phyloP scores from a whole-genome alignment of 2,113 vertebrate genomes.

The Seriola dumerili region DNA sequence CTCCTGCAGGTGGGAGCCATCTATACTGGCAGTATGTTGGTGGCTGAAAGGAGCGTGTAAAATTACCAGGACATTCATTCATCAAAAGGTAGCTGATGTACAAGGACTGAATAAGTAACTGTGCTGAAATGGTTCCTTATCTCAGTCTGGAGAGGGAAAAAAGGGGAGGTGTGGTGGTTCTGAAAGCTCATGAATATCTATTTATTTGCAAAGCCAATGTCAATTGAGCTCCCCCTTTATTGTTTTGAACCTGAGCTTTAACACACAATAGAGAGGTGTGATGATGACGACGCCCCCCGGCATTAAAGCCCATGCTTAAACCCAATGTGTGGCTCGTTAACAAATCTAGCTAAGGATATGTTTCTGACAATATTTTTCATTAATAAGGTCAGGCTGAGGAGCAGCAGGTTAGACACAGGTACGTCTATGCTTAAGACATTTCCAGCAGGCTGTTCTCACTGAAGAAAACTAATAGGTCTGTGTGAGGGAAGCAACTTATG shows the following conservation, averaged over 20 bases:
- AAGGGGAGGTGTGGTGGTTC: background rate
- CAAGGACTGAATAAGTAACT: slow-evolving; percentile 16
- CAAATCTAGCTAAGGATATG: background rate
- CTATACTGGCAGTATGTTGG: background rate
- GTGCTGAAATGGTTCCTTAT: slow-evolving; percentile 43
- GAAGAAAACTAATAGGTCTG: slow-evolving; percentile 3
- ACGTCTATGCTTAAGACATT: too few relatives aligned
- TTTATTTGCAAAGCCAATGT: slow-evolving; percentile 36
- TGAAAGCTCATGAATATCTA: slow-evolving; percentile 63
- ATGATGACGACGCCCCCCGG: slow-evolving; percentile 20
- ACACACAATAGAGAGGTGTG: slow-evolving; percentile 63
- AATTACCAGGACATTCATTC: slow-evolving; percentile 47
- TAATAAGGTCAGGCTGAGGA: background rate
- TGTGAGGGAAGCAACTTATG: too few relatives aligned
- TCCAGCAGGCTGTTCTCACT: background rate
- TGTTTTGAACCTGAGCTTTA: slow-evolving; percentile 44
- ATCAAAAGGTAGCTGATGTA: slow-evolving; percentile 22
- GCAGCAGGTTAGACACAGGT: background rate
- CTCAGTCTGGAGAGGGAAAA: background rate
- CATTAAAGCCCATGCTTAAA: background rate
- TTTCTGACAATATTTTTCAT: background rate
- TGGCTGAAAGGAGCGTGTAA: slow-evolving; percentile 36
- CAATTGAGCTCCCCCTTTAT: slow-evolving; percentile 22
- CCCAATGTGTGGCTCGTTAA: background rate
- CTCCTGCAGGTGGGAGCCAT: slow-evolving; percentile 57